A percentile compares a stretch with the other conserved stretches of the same genome.
Conservation (phyloP, 2,888 invertebrate genomes). For the Metopia argyrocephala region DNA sequence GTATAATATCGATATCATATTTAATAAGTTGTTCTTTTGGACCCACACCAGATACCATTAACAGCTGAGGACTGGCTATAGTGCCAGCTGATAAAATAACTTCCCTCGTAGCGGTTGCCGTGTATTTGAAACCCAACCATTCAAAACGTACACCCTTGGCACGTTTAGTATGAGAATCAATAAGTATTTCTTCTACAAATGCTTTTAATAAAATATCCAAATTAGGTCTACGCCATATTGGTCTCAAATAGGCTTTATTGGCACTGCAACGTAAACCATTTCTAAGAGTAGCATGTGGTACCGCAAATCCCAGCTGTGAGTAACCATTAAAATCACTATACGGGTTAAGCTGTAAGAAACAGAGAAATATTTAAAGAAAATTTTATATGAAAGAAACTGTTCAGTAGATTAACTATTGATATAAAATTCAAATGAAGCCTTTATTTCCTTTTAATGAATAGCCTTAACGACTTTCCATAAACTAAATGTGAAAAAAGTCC, state of each 20-base stretch:
- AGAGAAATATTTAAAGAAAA: neutral
- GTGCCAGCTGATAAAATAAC: slow-evolving; percentile 92
- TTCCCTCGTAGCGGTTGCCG: slow-evolving; percentile 84
- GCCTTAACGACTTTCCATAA: too few species aligned
- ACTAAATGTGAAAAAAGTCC: too few species aligned
- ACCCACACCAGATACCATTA: slow-evolving; percentile 92
- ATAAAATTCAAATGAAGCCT: too few species aligned
- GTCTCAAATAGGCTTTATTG: slow-evolving; percentile 88
- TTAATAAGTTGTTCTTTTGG: slow-evolving; percentile 82
- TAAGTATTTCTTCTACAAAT: slow-evolving; percentile 83
- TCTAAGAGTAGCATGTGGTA: slow-evolving; percentile 87
- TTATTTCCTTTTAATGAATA: too few species aligned
- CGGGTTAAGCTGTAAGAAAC: slow-evolving; percentile 78
- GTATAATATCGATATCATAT: slow-evolving; percentile 82
- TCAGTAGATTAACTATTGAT: too few species aligned
- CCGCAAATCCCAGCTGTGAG: slow-evolving; percentile 88
- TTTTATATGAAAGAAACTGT: too few species aligned
- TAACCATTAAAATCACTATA: slow-evolving; percentile 87
- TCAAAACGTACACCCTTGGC: slow-evolving; percentile 85
- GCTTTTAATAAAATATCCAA: slow-evolving; percentile 86
- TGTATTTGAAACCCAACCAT: slow-evolving; percentile 72
- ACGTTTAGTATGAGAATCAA: slow-evolving; percentile 81
- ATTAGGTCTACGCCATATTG: slow-evolving; percentile 84
- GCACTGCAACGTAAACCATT: slow-evolving; percentile 90
- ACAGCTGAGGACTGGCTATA: slow-evolving; percentile 90